Percentiles rank a stretch among this genome's conserved stretches.
Conservation (phyloP, 2,113 vertebrate genomes). For the Meles meles region DNA sequence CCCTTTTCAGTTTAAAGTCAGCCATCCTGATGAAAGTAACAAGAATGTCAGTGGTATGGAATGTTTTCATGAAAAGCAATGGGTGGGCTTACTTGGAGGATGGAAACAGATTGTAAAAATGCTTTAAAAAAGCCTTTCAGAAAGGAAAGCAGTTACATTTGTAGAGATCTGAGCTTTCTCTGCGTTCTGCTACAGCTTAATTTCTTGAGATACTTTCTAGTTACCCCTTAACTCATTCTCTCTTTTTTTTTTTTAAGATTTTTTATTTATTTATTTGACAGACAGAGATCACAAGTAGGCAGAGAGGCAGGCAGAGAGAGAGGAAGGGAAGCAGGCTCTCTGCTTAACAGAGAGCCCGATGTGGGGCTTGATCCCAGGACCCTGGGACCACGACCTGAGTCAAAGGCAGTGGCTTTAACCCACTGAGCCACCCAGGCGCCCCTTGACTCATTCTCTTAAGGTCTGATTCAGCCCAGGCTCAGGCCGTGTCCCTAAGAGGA, state of each 20-base stretch:
- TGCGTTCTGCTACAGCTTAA: neutral
- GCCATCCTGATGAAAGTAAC: constrained; percentile 47
- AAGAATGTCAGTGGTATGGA: constrained; percentile 45
- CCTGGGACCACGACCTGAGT: too few species aligned
- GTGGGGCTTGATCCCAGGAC: too few species aligned
- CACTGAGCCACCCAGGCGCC: too few species aligned
- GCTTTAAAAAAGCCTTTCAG: neutral
- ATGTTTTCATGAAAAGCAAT: constrained; percentile 36
- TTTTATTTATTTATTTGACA: too few species aligned
- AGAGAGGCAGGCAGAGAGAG: too few species aligned
- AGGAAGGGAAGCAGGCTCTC: too few species aligned
- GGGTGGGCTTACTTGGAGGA: neutral
- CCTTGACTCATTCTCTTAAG: neutral
- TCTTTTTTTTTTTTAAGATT: too few species aligned
- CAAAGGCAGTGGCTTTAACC: too few species aligned
- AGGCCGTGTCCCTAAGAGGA: neutral
- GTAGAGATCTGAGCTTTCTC: neutral
- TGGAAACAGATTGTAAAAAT: neutral
- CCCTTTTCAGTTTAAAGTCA: constrained; percentile 39
- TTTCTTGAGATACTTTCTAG: neutral
- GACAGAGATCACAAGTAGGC: too few species aligned
- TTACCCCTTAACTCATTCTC: neutral
- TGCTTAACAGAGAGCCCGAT: too few species aligned
- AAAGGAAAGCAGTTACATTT: neutral
- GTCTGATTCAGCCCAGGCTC: neutral